phyloP scores from a whole-genome alignment of 1,140 invertebrate genomes.

The Drosophila dunni region DNA sequence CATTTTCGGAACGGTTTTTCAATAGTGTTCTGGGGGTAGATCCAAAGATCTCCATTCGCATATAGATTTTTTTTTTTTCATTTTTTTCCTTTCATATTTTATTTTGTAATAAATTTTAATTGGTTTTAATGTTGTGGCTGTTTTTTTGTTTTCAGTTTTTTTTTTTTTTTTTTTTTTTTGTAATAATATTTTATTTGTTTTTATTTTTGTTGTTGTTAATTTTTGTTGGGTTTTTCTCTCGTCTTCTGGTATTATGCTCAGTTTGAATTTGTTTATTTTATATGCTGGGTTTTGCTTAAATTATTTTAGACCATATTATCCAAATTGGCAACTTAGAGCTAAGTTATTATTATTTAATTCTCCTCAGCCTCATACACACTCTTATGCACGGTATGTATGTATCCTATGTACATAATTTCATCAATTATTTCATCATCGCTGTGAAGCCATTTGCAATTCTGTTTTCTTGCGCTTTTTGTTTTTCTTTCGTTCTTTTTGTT shows the following conservation, averaged over 20 bases:
- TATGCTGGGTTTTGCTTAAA: conserved; percentile 65
- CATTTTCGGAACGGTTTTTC: not conserved
- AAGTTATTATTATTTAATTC: conserved; percentile 47
- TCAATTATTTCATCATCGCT: conserved; percentile 28
- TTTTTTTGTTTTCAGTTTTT: conserved; percentile 29
- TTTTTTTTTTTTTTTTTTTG: conserved; percentile 49
- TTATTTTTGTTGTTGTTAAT: too few relatives aligned
- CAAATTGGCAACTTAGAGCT: conserved; percentile 57
- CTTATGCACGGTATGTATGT: conserved; percentile 35
- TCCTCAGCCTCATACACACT: conserved; percentile 38
- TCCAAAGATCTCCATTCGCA: conserved; percentile 24
- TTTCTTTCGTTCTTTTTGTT: not conserved
- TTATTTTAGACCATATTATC: conserved; percentile 66
- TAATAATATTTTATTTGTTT: conserved; percentile 57
- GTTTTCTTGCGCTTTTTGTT: not conserved
- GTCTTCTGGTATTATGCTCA: conserved; percentile 17
- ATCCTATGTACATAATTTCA: conserved; percentile 41
- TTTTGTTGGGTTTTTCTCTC: conserved; percentile 12
- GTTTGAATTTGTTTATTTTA: conserved; percentile 20
- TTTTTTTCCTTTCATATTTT: conserved; percentile 59
- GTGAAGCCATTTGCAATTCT: conserved; percentile 34
- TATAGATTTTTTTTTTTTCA: conserved; percentile 25
- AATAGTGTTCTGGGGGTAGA: not conserved
- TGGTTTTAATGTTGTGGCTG: conserved; percentile 49
- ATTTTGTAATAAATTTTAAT: conserved; percentile 60